These are phyloP conservation scores for Anarhynchus alexandrinus DNA, from an alignment of 2,113 vertebrate genomes.

Conservation along the genomic window DNA sequence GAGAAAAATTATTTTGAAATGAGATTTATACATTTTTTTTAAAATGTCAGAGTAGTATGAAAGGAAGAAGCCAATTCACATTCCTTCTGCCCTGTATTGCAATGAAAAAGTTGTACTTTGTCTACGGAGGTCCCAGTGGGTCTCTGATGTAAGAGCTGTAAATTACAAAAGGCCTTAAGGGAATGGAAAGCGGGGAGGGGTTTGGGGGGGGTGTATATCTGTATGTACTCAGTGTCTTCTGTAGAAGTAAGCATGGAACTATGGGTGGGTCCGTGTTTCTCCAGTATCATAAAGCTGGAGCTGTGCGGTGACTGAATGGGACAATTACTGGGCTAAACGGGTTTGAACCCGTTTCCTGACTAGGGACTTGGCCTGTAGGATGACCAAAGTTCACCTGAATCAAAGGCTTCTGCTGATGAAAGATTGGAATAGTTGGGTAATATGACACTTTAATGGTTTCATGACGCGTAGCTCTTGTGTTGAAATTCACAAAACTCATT, in stretches of 20 bases:
- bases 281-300: background rate
- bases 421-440: background rate
- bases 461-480: background rate
- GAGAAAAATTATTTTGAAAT: background rate
- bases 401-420: background rate
- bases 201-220: background rate
- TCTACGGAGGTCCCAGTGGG: background rate
- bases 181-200: background rate
- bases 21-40: background rate
- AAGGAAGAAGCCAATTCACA: background rate
- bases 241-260: background rate
- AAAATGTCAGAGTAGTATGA: background rate
- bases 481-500: background rate
- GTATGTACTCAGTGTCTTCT: background rate
- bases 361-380: background rate
- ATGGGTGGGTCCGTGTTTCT: background rate
- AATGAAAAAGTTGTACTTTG: background rate
- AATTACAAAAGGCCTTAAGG: background rate
- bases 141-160: background rate
- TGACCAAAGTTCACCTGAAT: background rate
- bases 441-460: background rate
- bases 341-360: background rate
- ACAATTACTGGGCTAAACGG: background rate
- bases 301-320: background rate
- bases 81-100: background rate